Conservation (phyloP, 1,140 invertebrate genomes). For the Drosophila serrata region DNA sequence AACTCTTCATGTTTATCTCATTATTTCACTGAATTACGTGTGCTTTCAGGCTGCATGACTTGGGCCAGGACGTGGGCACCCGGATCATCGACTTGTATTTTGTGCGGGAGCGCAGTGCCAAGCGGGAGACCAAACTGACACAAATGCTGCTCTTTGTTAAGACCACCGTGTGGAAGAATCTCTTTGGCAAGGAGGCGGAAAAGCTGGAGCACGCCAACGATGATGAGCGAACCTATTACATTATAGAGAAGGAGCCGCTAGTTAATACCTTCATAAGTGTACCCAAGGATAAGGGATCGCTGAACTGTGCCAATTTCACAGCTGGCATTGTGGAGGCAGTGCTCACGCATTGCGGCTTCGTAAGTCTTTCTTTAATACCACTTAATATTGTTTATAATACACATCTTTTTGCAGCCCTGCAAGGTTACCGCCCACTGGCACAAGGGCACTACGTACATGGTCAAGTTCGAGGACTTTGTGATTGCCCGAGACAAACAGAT, state of each 20-base stretch:
- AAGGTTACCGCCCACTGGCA: slow-evolving; percentile 99
- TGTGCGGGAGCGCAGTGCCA: slow-evolving; percentile 96
- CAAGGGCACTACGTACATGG: slow-evolving; percentile 99
- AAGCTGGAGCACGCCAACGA: slow-evolving; percentile 99
- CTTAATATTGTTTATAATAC: slow-evolving; percentile 62
- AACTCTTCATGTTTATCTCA: neutral
- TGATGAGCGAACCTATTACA: slow-evolving; percentile 98
- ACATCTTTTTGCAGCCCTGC: slow-evolving; percentile 90
- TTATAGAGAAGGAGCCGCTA: slow-evolving; percentile 99
- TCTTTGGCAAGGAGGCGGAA: slow-evolving; percentile 99
- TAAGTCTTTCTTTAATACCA: slow-evolving; percentile 87
- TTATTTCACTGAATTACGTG: neutral
- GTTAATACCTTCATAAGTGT: slow-evolving; percentile 99
- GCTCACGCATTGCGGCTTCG: slow-evolving; percentile 96
- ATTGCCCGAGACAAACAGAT: slow-evolving; percentile 96
- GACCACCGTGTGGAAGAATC: slow-evolving; percentile 97
- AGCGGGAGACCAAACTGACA: slow-evolving; percentile 97
- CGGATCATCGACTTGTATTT: slow-evolving; percentile 97
- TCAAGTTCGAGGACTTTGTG: slow-evolving; percentile 98
- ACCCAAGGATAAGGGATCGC: slow-evolving; percentile 97
- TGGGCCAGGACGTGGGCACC: slow-evolving; percentile 97
- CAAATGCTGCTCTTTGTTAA: slow-evolving; percentile 98
- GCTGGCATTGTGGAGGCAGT: slow-evolving; percentile 99
- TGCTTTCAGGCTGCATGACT: slow-evolving; percentile 92
- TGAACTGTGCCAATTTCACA: slow-evolving; percentile 99